phyloP scores from a whole-genome alignment of 2,113 vertebrate species.

The Paralichthys olivaceus region DNA sequence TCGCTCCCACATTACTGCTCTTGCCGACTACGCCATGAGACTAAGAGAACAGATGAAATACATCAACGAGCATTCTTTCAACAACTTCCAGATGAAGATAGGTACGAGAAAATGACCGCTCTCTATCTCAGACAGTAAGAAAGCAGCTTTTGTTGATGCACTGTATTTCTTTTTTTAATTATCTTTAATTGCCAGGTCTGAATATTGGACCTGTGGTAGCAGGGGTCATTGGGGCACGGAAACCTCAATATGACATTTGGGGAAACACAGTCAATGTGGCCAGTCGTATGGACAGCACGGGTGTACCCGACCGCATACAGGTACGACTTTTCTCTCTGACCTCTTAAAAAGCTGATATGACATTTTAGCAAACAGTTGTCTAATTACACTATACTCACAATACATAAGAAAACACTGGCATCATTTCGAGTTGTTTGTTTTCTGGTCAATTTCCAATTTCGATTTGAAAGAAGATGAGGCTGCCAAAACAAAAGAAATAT shows the following conservation, averaged over 20 bases:
- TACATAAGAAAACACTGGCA: too few relatives aligned
- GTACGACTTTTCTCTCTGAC: conserved; percentile 65
- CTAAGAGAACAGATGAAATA: conserved; percentile 96
- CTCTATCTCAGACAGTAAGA: neutral
- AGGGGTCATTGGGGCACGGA: conserved; percentile 93
- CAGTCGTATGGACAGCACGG: conserved; percentile 97
- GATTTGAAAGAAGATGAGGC: too few relatives aligned
- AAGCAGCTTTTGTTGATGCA: neutral
- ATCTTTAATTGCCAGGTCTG: conserved; percentile 80
- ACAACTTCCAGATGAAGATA: conserved; percentile 98
- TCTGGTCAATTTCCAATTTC: too few relatives aligned
- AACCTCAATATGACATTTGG: conserved; percentile 96
- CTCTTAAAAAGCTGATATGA: too few relatives aligned
- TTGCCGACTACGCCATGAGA: conserved; percentile 93
- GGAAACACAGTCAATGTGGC: conserved; percentile 97
- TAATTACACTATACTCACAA: too few relatives aligned
- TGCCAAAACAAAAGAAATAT: too few relatives aligned
- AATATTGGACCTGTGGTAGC: conserved; percentile 97
- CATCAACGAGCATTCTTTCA: conserved; percentile 96
- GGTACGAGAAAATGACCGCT: conserved; percentile 73
- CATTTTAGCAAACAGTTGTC: too few relatives aligned
- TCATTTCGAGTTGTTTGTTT: too few relatives aligned
- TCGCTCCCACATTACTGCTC: conserved; percentile 88
- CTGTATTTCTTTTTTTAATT: neutral
- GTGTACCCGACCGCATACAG: conserved; percentile 94